Evolutionary conservation across 2,797 vertebrate species (phyloP).

Genomic region (Schizothorax lantsangensis): DNA sequence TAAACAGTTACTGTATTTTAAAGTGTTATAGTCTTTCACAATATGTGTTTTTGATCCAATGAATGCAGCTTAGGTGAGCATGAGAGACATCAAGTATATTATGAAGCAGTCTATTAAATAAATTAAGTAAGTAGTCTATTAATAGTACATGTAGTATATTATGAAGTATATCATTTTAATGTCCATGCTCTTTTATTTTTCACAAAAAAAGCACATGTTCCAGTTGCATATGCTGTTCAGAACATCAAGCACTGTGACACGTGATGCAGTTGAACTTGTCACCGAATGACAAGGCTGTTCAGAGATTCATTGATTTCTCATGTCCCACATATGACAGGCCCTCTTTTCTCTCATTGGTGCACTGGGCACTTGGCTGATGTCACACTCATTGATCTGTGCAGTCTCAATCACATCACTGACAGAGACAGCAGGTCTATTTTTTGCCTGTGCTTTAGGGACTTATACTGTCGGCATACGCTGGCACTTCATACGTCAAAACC

Average conservation of each 20-base stretch:
- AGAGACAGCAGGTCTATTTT: constrained; percentile 50
- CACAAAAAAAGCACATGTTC: background rate
- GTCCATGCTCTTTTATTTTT: background rate
- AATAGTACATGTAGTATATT: background rate
- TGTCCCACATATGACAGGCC: constrained; percentile 38
- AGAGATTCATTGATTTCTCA: constrained; percentile 42
- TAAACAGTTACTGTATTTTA: background rate
- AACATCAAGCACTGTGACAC: constrained; percentile 8
- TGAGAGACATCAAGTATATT: background rate
- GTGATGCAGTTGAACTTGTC: constrained; percentile 37
- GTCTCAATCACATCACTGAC: constrained; percentile 51
- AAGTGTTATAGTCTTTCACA: background rate
- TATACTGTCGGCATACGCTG: constrained; percentile 18
- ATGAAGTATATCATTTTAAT: background rate
- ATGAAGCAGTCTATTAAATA: background rate
- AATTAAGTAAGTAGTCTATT: background rate
- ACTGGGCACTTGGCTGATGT: constrained; percentile 25
- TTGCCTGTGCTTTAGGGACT: constrained; percentile 43
- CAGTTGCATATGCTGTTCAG: background rate
- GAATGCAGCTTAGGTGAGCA: background rate
- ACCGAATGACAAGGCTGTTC: constrained; percentile 26
- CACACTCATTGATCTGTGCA: constrained; percentile 54
- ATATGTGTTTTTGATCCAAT: background rate
- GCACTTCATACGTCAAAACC: constrained; percentile 37
- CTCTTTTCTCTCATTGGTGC: constrained; percentile 39